Evolutionary conservation across 2,797 vertebrate species (phyloP).

Genomic region (Podarcis siculus): DNA sequence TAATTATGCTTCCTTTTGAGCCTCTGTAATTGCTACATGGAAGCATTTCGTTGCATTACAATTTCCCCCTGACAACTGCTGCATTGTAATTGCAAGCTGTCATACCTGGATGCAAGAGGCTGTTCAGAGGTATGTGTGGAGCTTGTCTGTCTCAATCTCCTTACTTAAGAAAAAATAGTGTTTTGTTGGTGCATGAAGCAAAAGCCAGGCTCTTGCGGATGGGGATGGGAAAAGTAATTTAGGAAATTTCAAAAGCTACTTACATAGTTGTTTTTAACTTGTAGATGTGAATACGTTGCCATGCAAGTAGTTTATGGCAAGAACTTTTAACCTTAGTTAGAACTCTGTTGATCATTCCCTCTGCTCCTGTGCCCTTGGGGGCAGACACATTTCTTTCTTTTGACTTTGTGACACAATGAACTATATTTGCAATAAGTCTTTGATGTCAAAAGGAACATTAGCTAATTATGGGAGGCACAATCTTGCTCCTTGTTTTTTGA

Average conservation of each 20-base stretch:
- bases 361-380: background rate
- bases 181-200: background rate
- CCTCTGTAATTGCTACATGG: background rate
- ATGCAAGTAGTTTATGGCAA: background rate
- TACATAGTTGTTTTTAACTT: too few species aligned
- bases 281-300: background rate
- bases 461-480: background rate
- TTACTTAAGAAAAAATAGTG: background rate
- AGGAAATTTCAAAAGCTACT: background rate
- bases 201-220: background rate
- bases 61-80: background rate
- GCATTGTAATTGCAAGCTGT: slow-evolving; percentile 21
- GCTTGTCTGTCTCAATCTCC: background rate
- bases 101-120: accelerated
- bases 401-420: background rate
- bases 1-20: slow-evolving; percentile 14
- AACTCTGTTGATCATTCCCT: background rate
- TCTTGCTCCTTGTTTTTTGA: too few species aligned
- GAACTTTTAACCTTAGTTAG: background rate
- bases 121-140: background rate
- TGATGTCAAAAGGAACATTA: background rate
- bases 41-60: background rate
- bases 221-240: background rate
- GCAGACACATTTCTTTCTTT: background rate
- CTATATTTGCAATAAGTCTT: background rate